Base-by-base conservation (phyloP, 2,888 invertebrate genomes). In the Lypha dubia region DNA sequence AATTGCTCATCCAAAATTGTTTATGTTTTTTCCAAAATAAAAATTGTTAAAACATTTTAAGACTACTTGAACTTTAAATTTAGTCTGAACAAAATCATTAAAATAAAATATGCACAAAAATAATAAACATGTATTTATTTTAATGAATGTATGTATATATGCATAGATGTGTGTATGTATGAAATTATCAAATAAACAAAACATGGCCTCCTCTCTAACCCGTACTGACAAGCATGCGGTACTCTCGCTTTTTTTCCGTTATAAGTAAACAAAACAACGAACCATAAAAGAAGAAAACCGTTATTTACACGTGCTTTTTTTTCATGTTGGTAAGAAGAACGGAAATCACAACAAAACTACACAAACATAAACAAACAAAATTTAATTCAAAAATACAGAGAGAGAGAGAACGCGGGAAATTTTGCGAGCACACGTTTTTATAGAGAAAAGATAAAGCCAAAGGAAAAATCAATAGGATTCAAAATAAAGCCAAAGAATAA, bases 391-490 rank as follows among this genome's bases (percentile, higher is more conserved):
- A 41, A n/a, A 46, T 22, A 63, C 1, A 75, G 13, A 24, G 1
- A 53, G n/a, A 53, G 53, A 20, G 24, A 44, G 41, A 74, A 51
- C 41, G 20, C 65, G 35, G 22, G 15, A 28, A 6, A 24, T 7
- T 46, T 1, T 6, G 2, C 11, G 35, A 46, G 20, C 17, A 17
- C 38, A 13, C 7, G n/a, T 9, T 41, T 0, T 17, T 11, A 49
- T 11, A 49, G 17, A 24, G 44, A 49, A 13, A 35, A 22, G 1
- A 28, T 22, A 71, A 49, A n/a, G 32, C 28, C 22, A 77, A 65
- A 62, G 41, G 79, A 84, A 84, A 84, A 84, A 81, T 81, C 80
- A 68, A 84, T 84, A 80, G 20, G 20, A 11, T 46, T 35, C 22
- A 56, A 22, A 60, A 75, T 17, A 58, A 70, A 28, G 58, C 28